Evolutionary conservation across 2,113 vertebrate genomes (phyloP).

Genomic region (Ibidorhyncha struthersii): DNA sequence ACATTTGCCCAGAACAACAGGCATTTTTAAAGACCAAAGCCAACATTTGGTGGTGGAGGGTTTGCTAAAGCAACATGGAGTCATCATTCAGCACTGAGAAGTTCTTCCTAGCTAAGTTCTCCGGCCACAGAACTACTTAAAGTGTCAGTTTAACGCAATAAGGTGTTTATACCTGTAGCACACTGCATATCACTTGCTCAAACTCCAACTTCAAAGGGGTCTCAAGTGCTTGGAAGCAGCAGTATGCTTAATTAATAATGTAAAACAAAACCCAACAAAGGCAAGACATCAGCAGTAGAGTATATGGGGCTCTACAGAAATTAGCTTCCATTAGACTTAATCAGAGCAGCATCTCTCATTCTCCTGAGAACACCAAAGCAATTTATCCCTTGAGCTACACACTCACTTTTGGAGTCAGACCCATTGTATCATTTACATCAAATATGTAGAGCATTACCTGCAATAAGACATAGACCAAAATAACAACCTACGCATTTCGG

Average conservation of each 20-base stretch:
- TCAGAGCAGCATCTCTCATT: background rate
- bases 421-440: background rate
- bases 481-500: background rate
- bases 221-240: background rate
- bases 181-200: background rate
- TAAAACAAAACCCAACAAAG: constrained; percentile 19
- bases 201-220: constrained; percentile 10
- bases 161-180: constrained; percentile 8
- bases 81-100: background rate
- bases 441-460: background rate
- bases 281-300: background rate
- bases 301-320: background rate
- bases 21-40: background rate
- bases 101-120: background rate
- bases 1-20: background rate
- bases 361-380: background rate
- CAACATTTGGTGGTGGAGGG: background rate
- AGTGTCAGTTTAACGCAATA: background rate
- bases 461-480: background rate
- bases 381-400: background rate
- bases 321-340: background rate
- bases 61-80: background rate
- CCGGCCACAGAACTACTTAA: background rate
- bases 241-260: constrained; percentile 39
- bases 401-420: background rate